These are phyloP conservation scores for Eupithecia pulchellata DNA, from an alignment of 2,888 invertebrate species.

Conservation along the genomic window DNA sequence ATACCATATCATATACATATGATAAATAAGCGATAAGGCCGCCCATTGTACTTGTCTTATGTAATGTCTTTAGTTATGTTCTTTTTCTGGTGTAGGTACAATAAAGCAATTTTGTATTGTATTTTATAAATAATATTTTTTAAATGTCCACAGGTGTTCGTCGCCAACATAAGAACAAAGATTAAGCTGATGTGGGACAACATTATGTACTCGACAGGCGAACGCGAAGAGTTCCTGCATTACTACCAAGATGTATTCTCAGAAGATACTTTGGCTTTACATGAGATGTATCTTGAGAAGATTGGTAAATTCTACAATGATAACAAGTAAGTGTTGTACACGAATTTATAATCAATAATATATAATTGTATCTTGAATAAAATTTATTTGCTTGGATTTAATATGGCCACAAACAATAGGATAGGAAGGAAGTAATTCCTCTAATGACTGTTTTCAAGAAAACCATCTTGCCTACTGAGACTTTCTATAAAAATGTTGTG, in stretches of 20 bases:
- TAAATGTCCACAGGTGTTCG: constrained; percentile 73
- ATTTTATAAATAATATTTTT: too few species aligned
- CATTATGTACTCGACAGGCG: constrained; percentile 88
- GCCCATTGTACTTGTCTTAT: too few species aligned
- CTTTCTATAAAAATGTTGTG: neutral
- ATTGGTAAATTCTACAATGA: constrained; percentile 87
- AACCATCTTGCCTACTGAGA: neutral
- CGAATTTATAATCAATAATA: too few species aligned
- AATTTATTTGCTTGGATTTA: neutral
- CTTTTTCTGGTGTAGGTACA: too few species aligned
- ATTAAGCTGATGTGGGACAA: constrained; percentile 91
- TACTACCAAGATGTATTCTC: constrained; percentile 89
- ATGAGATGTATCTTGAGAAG: constrained; percentile 91
- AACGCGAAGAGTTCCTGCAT: constrained; percentile 87
- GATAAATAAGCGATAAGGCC: too few species aligned
- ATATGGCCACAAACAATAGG: neutral
- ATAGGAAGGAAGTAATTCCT: too few species aligned
- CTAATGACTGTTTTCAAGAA: neutral
- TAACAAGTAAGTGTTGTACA: constrained; percentile 82
- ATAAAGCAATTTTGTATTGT: too few species aligned
- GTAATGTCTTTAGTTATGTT: too few species aligned
- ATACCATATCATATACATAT: too few species aligned
- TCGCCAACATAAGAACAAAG: constrained; percentile 89
- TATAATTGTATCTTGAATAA: neutral
- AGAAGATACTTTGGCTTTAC: constrained; percentile 91